Base-by-base conservation (phyloP, 2,113 vertebrate species). In the Labeo catla region DNA sequence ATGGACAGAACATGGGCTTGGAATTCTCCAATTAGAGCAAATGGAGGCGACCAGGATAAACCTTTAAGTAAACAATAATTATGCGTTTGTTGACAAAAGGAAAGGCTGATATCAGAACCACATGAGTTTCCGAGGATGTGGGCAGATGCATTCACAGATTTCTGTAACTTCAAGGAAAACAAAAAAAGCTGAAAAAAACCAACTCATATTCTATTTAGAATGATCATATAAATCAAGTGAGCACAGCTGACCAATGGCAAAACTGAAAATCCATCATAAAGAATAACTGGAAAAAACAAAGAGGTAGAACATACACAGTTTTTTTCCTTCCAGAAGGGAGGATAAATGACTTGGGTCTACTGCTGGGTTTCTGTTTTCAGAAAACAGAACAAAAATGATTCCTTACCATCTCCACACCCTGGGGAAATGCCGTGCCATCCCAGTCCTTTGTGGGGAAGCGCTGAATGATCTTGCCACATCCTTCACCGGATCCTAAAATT, bases 371-470 rank as follows among this genome's bases (percentile, higher is more conserved):
- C 36, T 72, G 36, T 72, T 74, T 74, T 49, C 72, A 74, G 43
- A 74, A 74, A 76, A 76, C 72, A 49, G 45, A 74, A 74, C 72
- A 65, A 47, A 65, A 47, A 23, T 0, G 0, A 13, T 8, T 50
- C 8, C 96, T 96, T 93, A 99, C 98, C 98, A 99, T 95, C 91
- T 99, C 98, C 94, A 99, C 97, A 89, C 98, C 98, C 89, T 99
- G 98, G 81, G 98, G 98, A 91, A 99, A 99, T 68, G 97, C 97
- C 11, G 98, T 99, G 79, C 98, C 97, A 87, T 97, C 96, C 97
- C 98, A 98, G 92, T 99, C 98, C 84, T 96, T 97, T 92, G 96
- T 97, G 79, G 98, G 98, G 93, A 98, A 99, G 87, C 98, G 96
- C 84, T 99, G 98, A 91, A 99, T 97, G 92, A 99, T 99, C 94